Conservation (phyloP, 2,888 invertebrate species). For the Ecliptopera silaceata region DNA sequence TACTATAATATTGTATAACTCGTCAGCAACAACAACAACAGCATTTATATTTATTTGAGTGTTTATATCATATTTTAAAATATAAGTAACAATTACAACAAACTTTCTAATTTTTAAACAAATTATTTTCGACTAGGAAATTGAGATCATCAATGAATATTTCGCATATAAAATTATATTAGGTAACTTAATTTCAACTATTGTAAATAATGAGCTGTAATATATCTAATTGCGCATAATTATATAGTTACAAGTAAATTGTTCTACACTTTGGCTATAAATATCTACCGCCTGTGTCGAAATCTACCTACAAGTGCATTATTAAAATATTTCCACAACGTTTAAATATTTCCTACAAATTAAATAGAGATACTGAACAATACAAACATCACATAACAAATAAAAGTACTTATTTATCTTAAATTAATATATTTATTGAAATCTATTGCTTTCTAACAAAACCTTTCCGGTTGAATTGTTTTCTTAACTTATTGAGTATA, state of each 20-base stretch:
- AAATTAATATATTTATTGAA: conserved; percentile 23
- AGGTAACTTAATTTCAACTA: conserved; percentile 33
- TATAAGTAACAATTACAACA: conserved; percentile 55
- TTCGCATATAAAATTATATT: conserved; percentile 24
- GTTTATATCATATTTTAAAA: conserved; percentile 58
- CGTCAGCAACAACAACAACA: conserved; percentile 82
- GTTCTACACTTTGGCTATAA: conserved; percentile 31
- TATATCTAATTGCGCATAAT: conserved; percentile 55
- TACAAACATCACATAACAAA: conserved; percentile 46
- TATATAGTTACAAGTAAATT: conserved; percentile 42
- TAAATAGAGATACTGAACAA: conserved; percentile 21
- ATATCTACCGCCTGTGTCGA: conserved; percentile 30
- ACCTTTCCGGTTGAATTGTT: conserved; percentile 37
- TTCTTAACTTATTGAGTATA: conserved; percentile 44
- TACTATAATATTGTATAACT: conserved; percentile 74
- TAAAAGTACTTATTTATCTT: conserved; percentile 33
- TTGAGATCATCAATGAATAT: conserved; percentile 21
- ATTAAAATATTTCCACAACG: conserved; percentile 43
- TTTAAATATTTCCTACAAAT: conserved; percentile 32
- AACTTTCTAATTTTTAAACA: conserved; percentile 51
- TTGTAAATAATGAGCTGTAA: conserved; percentile 20
- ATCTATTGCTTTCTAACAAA: conserved; percentile 44
- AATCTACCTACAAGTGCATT: conserved; percentile 65
- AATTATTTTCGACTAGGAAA: conserved; percentile 22
- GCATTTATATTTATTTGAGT: conserved; percentile 74